Conservation (phyloP, 2,888 invertebrate genomes). For the Helleia helle region DNA sequence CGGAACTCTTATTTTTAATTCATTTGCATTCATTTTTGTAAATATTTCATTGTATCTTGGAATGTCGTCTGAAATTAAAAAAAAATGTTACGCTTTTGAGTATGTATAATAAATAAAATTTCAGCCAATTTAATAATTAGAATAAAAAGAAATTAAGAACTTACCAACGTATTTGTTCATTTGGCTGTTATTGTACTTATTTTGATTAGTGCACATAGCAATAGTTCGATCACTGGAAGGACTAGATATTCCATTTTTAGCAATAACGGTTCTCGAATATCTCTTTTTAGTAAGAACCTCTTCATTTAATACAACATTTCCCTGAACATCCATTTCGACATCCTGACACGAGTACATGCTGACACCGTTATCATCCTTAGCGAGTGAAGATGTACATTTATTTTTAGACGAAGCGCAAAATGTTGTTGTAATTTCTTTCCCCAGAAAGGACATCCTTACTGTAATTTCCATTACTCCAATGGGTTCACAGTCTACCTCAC, state of each 20-base stretch:
- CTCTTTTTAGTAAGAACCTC: constrained; percentile 37
- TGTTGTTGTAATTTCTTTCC: constrained; percentile 63
- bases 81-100: neutral
- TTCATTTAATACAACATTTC: constrained; percentile 59
- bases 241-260: constrained; percentile 31
- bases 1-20: constrained; percentile 60
- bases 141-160: too few relatives aligned
- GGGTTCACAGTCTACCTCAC: constrained; percentile 39
- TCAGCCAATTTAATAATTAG: too few relatives aligned
- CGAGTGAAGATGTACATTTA: constrained; percentile 39
- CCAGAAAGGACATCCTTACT: constrained; percentile 58
- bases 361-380: constrained; percentile 58
- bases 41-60: constrained; percentile 58
- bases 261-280: constrained; percentile 18
- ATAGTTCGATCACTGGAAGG: constrained; percentile 21
- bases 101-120: neutral
- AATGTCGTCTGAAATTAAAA: constrained; percentile 33
- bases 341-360: constrained; percentile 60
- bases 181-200: neutral
- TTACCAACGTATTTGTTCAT: neutral
- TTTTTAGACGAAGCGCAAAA: constrained; percentile 47
- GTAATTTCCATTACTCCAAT: constrained; percentile 60
- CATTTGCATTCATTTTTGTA: constrained; percentile 60
- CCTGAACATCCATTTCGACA: constrained; percentile 63
- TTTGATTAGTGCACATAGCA: neutral